These are phyloP conservation scores for Channallabes apus DNA, from an alignment of 2,797 vertebrate species.

Conservation along the genomic window DNA sequence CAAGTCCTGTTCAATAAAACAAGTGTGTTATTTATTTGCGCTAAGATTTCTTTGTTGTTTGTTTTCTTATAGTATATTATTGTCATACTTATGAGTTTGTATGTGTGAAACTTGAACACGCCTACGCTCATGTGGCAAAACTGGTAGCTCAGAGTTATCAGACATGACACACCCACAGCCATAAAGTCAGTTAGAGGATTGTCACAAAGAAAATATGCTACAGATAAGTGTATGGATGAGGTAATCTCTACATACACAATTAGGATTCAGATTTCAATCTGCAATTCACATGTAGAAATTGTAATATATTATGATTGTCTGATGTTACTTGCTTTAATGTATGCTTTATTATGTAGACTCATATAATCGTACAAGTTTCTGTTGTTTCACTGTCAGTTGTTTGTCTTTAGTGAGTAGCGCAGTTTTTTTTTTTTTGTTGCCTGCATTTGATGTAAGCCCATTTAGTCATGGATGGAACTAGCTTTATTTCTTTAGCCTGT, in stretches of 20 bases:
- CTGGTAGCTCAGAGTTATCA: conserved; percentile 18
- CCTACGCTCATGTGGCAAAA: conserved; percentile 19
- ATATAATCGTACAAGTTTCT: background rate
- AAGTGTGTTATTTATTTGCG: background rate
- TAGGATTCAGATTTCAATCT: background rate
- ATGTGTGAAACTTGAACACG: conserved; percentile 2
- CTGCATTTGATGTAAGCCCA: background rate
- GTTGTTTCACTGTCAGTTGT: background rate
- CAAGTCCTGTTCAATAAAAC: background rate
- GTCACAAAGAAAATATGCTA: background rate
- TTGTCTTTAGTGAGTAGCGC: background rate
- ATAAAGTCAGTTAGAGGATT: background rate
- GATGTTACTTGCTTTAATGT: background rate
- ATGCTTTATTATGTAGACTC: background rate
- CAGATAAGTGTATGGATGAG: background rate
- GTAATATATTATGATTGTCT: background rate
- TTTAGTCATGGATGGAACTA: conserved; percentile 10
- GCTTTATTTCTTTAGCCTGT: conserved; percentile 31
- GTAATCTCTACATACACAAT: no score
- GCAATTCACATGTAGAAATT: background rate
- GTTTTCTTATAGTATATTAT: background rate
- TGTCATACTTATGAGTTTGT: background rate
- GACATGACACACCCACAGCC: conserved; percentile 23
- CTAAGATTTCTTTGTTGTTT: background rate
- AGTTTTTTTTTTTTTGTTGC: conserved; percentile 7